phyloP scores from a whole-genome alignment of 2,797 vertebrate species.

The Fratercula arctica region DNA sequence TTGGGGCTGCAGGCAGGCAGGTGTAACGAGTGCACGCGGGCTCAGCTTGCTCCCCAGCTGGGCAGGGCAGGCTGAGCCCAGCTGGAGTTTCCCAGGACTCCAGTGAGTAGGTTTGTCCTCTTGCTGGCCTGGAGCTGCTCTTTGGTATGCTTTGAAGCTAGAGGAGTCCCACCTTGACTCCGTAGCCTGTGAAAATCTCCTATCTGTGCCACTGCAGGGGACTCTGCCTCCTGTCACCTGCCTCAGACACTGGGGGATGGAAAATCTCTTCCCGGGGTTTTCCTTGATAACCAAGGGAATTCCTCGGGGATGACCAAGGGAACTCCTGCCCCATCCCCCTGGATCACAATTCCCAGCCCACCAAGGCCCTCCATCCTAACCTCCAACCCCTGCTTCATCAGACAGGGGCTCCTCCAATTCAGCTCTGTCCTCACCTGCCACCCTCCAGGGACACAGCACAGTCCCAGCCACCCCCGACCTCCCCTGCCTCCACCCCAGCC shows the following conservation, averaged over 20 bases:
- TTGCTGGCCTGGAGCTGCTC: background rate
- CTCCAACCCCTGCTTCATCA: background rate
- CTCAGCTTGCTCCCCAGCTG: background rate
- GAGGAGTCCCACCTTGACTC: background rate
- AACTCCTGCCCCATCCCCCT: background rate
- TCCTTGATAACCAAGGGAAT: background rate
- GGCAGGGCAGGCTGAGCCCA: background rate
- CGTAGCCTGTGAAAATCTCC: background rate
- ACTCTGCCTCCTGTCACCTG: background rate
- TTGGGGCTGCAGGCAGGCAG: background rate
- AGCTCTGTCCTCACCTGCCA: background rate
- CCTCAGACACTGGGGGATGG: background rate
- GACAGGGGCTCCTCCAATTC: background rate
- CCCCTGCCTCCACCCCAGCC: background rate
- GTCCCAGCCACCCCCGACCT: too few species aligned
- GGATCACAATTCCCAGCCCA: background rate
- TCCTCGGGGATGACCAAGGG: too few species aligned
- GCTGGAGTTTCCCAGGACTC: background rate
- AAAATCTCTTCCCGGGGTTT: background rate
- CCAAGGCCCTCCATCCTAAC: background rate
- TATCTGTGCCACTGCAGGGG: background rate
- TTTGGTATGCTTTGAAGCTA: background rate
- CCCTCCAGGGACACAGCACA: accelerated
- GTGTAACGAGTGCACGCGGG: accelerated
- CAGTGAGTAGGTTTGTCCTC: background rate